These are phyloP conservation scores for Epinephelus cyanopodus DNA, from an alignment of 2,113 vertebrate species.

Conservation along the genomic window DNA sequence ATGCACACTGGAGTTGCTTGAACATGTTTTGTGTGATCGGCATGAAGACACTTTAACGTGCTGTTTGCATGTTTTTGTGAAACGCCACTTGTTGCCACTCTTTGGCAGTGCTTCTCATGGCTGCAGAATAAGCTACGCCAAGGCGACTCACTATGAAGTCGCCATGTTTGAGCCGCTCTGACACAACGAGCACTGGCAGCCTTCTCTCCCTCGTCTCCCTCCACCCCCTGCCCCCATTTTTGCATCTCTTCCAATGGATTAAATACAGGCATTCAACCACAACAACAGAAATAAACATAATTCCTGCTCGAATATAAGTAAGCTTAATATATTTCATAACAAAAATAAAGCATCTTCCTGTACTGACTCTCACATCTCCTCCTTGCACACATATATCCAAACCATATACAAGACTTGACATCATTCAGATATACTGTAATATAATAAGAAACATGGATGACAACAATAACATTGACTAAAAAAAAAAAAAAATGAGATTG, in stretches of 20 bases:
- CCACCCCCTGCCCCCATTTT: conserved; percentile 15
- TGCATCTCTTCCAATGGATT: conserved; percentile 84
- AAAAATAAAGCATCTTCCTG: conserved; percentile 95
- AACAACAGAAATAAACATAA: conserved; percentile 89
- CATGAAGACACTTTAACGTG: conserved; percentile 4
- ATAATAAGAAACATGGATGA: conserved; percentile 85
- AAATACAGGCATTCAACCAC: conserved; percentile 91
- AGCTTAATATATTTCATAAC: conserved; percentile 93
- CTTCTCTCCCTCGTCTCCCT: background rate
- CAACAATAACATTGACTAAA: conserved; percentile 78
- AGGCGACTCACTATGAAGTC: background rate
- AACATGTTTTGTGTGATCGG: conserved; percentile 28
- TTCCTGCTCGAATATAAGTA: conserved; percentile 91
- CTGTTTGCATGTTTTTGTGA: conserved; percentile 29
- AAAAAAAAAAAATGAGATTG: conserved; percentile 76
- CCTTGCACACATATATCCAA: conserved; percentile 84
- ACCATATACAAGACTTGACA: conserved; percentile 87
- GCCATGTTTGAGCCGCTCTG: conserved; percentile 23
- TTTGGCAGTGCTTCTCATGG: background rate
- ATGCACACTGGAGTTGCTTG: background rate
- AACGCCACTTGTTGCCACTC: background rate
- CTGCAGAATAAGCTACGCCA: conserved; percentile 11
- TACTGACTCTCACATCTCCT: conserved; percentile 79
- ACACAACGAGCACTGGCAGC: background rate
- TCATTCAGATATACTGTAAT: conserved; percentile 85